Percentiles rank a stretch among this genome's conserved stretches.
Evolutionary conservation across 2,113 vertebrate species (phyloP).

Genomic region (Sander lucioperca): DNA sequence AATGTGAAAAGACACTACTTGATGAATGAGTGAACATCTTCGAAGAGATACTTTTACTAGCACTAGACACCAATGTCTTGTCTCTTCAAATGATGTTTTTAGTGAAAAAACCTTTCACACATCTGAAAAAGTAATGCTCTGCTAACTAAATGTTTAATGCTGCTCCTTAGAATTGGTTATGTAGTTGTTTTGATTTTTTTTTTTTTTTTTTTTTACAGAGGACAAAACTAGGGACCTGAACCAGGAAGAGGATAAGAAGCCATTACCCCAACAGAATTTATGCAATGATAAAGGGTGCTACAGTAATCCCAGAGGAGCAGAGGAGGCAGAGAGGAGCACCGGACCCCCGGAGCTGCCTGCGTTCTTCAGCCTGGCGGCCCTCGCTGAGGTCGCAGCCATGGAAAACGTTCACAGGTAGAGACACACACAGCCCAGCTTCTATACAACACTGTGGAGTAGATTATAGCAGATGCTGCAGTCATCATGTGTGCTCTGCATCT

Average conservation of each 20-base stretch:
- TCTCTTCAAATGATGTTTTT: neutral
- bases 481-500: neutral
- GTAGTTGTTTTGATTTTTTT: neutral
- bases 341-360: constrained; percentile 86
- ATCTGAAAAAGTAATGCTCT: neutral
- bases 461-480: neutral
- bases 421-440: neutral
- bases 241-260: constrained; percentile 88
- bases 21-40: no score
- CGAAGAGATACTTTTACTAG: neutral
- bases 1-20: no score
- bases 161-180: neutral
- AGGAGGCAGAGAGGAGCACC: constrained; percentile 85
- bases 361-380: constrained; percentile 97
- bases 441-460: neutral
- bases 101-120: neutral
- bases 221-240: constrained; percentile 90
- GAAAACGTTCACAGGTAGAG: constrained; percentile 96
- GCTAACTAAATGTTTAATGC: neutral
- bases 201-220: constrained; percentile 79
- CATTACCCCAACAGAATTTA: constrained; percentile 87
- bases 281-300: constrained; percentile 87
- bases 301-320: constrained; percentile 77
- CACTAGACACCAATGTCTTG: neutral
- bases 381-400: constrained; percentile 99